A percentile compares a stretch with the other conserved stretches of the same genome.
Evolutionary conservation across 2,888 invertebrate genomes (phyloP).

Genomic region (Nymphalis polychloros): DNA sequence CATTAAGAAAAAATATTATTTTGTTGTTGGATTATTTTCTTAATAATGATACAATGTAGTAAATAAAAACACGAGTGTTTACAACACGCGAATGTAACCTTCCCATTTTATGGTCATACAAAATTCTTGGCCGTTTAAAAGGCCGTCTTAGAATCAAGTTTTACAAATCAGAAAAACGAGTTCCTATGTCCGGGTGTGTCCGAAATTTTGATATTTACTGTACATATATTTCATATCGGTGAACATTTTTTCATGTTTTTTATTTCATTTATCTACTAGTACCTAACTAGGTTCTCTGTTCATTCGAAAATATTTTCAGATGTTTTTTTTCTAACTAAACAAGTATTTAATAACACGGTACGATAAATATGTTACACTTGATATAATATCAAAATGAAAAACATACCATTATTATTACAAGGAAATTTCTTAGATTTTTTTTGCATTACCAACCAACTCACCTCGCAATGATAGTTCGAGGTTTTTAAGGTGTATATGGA

Average conservation of each 20-base stretch:
- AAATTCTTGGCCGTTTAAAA: conserved; percentile 24
- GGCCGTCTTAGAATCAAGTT: conserved; percentile 18
- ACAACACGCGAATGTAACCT: conserved; percentile 19
- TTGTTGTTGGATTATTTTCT: background rate
- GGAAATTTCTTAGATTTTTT: background rate
- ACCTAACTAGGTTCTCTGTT: background rate
- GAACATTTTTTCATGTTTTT: background rate
- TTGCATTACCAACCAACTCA: background rate
- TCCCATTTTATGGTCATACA: conserved; percentile 13
- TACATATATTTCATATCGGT: background rate
- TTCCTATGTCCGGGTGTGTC: conserved; percentile 16
- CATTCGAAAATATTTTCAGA: too few relatives aligned
- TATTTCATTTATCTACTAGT: background rate
- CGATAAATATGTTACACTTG: background rate
- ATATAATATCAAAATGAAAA: background rate
- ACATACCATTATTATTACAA: background rate
- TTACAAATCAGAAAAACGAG: conserved; percentile 21
- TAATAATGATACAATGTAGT: background rate
- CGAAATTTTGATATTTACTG: background rate
- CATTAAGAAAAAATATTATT: background rate
- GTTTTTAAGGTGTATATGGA: background rate
- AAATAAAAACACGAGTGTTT: conserved; percentile 8
- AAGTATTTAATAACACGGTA: background rate
- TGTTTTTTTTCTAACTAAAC: background rate
- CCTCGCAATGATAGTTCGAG: background rate